Conservation (phyloP, 2,113 vertebrate species). For the Cisticola juncidis region DNA sequence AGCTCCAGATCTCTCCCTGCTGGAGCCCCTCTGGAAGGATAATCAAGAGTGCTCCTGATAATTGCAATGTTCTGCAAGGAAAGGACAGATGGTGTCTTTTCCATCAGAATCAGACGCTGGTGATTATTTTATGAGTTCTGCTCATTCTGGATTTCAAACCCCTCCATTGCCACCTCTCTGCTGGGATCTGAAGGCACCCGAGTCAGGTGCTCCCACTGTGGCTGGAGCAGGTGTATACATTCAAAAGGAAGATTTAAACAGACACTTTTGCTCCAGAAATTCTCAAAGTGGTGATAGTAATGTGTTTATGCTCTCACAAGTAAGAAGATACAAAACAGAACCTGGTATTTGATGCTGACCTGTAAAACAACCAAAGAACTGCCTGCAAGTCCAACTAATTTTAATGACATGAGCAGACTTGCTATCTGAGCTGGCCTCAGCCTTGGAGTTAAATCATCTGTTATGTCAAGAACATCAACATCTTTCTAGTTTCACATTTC, state of each 20-base stretch:
- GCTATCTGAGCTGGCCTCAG: background rate
- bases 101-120: background rate
- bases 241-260: background rate
- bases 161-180: background rate
- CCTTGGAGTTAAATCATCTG: background rate
- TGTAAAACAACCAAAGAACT: background rate
- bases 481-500: slow-evolving; percentile 35
- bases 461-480: background rate
- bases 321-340: background rate
- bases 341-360: background rate
- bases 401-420: background rate
- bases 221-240: background rate
- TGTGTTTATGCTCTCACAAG: background rate
- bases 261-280: background rate
- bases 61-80: background rate
- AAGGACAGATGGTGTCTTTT: background rate
- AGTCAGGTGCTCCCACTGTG: background rate
- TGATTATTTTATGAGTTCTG: background rate
- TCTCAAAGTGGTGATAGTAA: background rate
- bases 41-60: background rate
- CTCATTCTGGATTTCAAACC: background rate
- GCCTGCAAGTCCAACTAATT: background rate
- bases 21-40: background rate
- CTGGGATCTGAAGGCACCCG: background rate
- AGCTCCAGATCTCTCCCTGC: background rate